A percentile compares a stretch with the other conserved stretches of the same genome.
Evolutionary conservation across 2,797 vertebrate genomes (phyloP).

Genomic region (Synanceia verrucosa): DNA sequence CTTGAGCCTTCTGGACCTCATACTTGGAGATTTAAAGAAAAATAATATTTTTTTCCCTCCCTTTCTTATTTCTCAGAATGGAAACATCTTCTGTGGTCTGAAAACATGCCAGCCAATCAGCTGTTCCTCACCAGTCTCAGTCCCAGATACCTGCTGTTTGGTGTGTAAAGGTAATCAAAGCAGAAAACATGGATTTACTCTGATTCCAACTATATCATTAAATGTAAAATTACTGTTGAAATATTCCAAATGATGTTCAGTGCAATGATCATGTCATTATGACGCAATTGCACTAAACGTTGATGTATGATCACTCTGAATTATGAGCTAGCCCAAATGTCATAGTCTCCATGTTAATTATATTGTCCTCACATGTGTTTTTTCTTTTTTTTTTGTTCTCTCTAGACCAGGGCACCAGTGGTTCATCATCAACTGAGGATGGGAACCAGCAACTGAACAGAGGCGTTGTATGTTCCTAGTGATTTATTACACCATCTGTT

Average conservation of each 20-base stretch:
- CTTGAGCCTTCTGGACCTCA: neutral
- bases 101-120: slow-evolving; percentile 89
- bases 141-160: slow-evolving; percentile 91
- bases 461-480: slow-evolving; percentile 85
- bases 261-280: neutral
- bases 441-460: slow-evolving; percentile 85
- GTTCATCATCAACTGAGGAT: slow-evolving; percentile 81
- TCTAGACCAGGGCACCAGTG: slow-evolving; percentile 67
- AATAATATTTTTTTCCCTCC: neutral
- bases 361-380: neutral
- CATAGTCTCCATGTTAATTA: neutral
- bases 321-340: neutral
- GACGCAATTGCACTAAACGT: neutral
- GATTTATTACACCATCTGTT: neutral
- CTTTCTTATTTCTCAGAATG: slow-evolving; percentile 84
- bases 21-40: neutral
- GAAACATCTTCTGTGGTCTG: slow-evolving; percentile 95
- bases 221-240: neutral
- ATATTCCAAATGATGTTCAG: neutral
- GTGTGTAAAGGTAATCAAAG: slow-evolving; percentile 88
- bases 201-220: too few species aligned
- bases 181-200: slow-evolving; percentile 2
- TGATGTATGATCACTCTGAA: neutral
- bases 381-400: slow-evolving; percentile 10
- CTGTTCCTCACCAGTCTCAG: slow-evolving; percentile 83